Base-by-base conservation (phyloP, 2,113 vertebrate species). In the Callipepla californica region DNA sequence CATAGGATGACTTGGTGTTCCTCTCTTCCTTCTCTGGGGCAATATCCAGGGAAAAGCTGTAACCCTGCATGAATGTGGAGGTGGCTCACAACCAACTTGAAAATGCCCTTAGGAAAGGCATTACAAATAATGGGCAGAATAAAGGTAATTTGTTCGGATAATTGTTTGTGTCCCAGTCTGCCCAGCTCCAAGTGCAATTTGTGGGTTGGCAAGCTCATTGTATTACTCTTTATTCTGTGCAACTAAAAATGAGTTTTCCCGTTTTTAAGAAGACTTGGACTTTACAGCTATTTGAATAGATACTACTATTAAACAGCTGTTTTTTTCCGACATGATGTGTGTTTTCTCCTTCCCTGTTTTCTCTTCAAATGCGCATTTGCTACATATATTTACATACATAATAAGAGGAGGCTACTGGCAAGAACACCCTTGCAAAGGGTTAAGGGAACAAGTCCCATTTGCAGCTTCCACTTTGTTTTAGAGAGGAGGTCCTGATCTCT, bases 121-220 rank as follows among this genome's bases (percentile, higher is more conserved):
- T 53, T 44, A 42, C 58, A 69, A 62, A 63, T 63, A 84, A 61
- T n/a, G 30, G 32, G 26, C 53, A 79, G 40, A 84, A 51, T 48
- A 88, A 94, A 30, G 40, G n/a, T 40, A 81, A 74, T 89, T 90
- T 84, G 70, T 86, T 92, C 80, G 73, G 61, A 26, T 79, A 42
- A 75, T 58, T 69, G 80, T 6, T 36, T 68, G 44, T 79, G 77
- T 86, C 30, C 77, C 51, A 53, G 34, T 80, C 70, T 91, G 61
- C 51, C 72, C 63, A 87, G 22, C 9, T 85, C 45, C 68, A 92
- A 92, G 65, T 13, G 42, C n/a, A 47, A 0, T 77, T 86, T 92
- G 62, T 93, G 88, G 69, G 40, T 86, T 83, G 88, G 76, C 47
- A 84, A 69, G 63, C 48, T 34, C 0, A 0, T 74, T 2, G 3